Evolutionary conservation across 2,797 vertebrate genomes (phyloP), one percentile per base, ranked within the genome.

Genomic region (Mallotus villosus): DNA sequence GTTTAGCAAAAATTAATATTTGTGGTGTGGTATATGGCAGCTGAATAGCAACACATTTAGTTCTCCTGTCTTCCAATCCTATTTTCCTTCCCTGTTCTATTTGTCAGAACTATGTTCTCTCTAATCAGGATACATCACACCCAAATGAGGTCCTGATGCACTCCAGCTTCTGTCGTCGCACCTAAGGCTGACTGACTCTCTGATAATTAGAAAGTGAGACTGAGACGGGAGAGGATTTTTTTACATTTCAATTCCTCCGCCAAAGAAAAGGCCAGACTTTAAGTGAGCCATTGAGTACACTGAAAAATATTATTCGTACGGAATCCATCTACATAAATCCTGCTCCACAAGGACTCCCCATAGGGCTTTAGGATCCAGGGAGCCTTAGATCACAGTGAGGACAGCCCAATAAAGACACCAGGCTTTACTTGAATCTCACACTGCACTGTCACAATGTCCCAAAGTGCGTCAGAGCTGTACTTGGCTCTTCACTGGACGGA

Each of bases 171-270:
- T 55, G 51, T n/a, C 5, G 51, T n/a, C 5, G 4, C 51, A 55
- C 51, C 51, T 55, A 17, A 55, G 17, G 51, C 49, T 34, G 66
- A 29, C 4, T 60, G 34, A 14, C 9, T 21, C 46, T 72, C 71
- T 71, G 49, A 80, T 84, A 78, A 81, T 85, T 80, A 85, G 69
- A 77, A 81, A 80, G 78, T 75, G 73, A 85, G 73, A 80, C 78
- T 53, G 71, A 37, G 41, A 32, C 67, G 68, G 74, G 68, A 66
- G 37, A 63, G 67, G 21, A 41, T 63, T 70, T 79, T 79, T 79
- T 81, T 60, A 61, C 32, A 46, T 73, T 82, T 76, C 74, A 80
- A 78, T 53, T 65, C 46, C 16, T 53, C 37, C 74, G 0, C 62
- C 63, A 74, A 74, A 80, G 77, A 76, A 70, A 32, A 73, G 76